Evolutionary conservation across 2,113 vertebrate genomes (phyloP).

Genomic region (Sitta europaea): DNA sequence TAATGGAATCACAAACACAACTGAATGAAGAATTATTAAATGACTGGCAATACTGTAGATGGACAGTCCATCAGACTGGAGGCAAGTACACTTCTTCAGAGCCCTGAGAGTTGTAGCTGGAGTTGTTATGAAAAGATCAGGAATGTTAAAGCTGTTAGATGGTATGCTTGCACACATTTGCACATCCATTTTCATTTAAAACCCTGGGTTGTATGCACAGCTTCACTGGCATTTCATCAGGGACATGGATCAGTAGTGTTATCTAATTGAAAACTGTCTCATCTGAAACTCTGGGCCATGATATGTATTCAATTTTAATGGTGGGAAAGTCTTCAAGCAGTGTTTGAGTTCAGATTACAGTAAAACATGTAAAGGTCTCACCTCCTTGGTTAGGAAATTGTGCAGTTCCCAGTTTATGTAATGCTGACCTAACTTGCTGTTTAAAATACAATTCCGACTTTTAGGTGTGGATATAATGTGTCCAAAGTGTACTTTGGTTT

Average conservation of each 20-base stretch:
- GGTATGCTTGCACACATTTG: fast-evolving
- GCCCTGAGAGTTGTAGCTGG: background rate
- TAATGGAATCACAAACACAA: background rate
- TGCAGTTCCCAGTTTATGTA: background rate
- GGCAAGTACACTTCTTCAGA: background rate
- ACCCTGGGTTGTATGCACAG: background rate
- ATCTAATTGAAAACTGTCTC: background rate
- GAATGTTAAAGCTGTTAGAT: background rate
- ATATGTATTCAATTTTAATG: background rate
- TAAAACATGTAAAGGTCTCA: background rate
- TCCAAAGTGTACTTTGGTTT: background rate
- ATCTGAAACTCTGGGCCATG: background rate
- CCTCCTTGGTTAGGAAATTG: background rate
- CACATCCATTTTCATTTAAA: background rate
- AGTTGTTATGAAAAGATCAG: background rate
- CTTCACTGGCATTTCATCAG: background rate
- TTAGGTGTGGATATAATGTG: background rate
- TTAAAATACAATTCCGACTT: background rate
- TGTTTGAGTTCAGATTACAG: background rate
- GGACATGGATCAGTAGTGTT: background rate
- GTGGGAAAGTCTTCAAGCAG: background rate
- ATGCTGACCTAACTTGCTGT: background rate
- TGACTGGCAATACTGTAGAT: background rate
- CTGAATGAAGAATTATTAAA: background rate
- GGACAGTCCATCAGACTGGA: background rate